These are phyloP conservation scores for Propsilocerus akamusi DNA, from an alignment of 1,140 invertebrate genomes.

Conservation along the genomic window DNA sequence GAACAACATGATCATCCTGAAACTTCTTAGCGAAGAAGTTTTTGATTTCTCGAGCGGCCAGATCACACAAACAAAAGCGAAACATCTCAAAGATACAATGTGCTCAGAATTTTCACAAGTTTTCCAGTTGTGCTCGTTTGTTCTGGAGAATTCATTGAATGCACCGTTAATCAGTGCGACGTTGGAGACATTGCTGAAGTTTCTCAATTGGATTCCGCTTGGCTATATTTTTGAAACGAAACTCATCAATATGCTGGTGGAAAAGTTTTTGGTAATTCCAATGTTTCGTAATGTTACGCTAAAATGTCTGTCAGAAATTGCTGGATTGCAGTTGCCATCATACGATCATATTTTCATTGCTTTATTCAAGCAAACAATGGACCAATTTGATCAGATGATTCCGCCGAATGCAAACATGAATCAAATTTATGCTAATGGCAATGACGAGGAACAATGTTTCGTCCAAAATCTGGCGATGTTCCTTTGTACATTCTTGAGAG, in stretches of 20 bases:
- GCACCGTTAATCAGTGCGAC: slow-evolving; percentile 84
- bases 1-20: slow-evolving; percentile 98
- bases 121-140: slow-evolving; percentile 93
- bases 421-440: slow-evolving; percentile 78
- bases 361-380: slow-evolving; percentile 80
- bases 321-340: slow-evolving; percentile 66
- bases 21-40: slow-evolving; percentile 94
- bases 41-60: slow-evolving; percentile 98
- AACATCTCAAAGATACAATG: slow-evolving; percentile 99
- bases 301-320: slow-evolving; percentile 97
- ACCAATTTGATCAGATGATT: slow-evolving; percentile 80
- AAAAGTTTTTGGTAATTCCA: slow-evolving; percentile 93
- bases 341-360: slow-evolving; percentile 86
- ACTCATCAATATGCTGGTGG: slow-evolving; percentile 84
- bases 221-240: slow-evolving; percentile 99
- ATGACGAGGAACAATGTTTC: slow-evolving; percentile 96
- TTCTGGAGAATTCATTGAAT: slow-evolving; percentile 95
- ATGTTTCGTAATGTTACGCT: slow-evolving; percentile 97
- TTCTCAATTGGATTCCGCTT: slow-evolving; percentile 98
- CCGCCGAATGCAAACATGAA: slow-evolving; percentile 80
- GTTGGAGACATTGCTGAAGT: slow-evolving; percentile 86
- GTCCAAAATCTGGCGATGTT: slow-evolving; percentile 98
- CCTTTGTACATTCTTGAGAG: slow-evolving; percentile 90
- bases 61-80: slow-evolving; percentile 96
- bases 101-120: slow-evolving; percentile 97